Evolutionary conservation across 2,113 vertebrate species (phyloP).

Genomic region (Chaetops frenatus): DNA sequence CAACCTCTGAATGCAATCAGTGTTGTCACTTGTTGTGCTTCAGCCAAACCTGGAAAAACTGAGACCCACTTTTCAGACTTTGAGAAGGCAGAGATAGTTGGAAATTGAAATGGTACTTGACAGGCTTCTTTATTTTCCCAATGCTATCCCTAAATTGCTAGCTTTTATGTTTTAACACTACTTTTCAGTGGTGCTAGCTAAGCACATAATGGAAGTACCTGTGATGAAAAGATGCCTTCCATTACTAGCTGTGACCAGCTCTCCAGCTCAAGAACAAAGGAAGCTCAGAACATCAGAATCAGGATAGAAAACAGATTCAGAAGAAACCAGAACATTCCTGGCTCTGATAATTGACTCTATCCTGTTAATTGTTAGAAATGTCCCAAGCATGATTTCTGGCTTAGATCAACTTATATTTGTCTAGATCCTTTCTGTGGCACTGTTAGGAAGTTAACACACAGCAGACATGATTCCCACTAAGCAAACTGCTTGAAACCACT

Average conservation of each 20-base stretch:
- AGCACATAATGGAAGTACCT: background rate
- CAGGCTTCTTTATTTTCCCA: background rate
- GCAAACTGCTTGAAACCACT: background rate
- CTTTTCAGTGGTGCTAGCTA: background rate
- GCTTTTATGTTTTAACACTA: background rate
- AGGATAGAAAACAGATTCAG: background rate
- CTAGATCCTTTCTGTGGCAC: background rate
- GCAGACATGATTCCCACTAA: background rate
- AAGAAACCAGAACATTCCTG: background rate
- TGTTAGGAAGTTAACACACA: background rate
- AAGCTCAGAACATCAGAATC: background rate
- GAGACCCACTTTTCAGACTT: background rate
- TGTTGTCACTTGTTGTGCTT: background rate
- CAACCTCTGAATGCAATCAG: background rate
- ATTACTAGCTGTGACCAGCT: background rate
- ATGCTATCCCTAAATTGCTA: background rate
- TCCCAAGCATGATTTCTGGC: background rate
- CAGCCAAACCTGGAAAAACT: background rate
- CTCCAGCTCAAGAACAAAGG: background rate
- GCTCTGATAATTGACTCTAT: background rate
- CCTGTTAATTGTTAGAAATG: background rate
- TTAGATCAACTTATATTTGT: background rate
- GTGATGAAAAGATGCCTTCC: background rate
- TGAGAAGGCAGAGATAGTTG: background rate
- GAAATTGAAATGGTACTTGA: background rate